Base-by-base conservation (phyloP, 2,888 invertebrate species). In the Caradrina clavipalpis region DNA sequence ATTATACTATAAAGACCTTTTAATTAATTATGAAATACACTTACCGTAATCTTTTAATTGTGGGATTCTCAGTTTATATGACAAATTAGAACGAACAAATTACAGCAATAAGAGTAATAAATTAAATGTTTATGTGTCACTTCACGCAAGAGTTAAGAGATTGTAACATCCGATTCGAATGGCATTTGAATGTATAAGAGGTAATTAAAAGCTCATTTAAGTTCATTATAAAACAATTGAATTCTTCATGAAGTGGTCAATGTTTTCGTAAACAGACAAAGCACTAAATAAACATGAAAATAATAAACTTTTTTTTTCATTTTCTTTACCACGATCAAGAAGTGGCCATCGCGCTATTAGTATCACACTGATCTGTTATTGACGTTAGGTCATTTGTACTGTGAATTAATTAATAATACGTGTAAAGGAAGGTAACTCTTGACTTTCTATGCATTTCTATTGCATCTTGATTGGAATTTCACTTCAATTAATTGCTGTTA, bases 331-430 rank as follows among this genome's bases (percentile, higher is more conserved):
- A 11, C 19, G 22, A 53, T 77, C 83, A 83, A 73, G 73, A 55
- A 15, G 21, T 49, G 11, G 4, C 21, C 10, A 35, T 65, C 62
- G 58, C 57, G 17, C 62, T 76, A 75, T 71, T 70, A 58, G 11
- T 53, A 71, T 72, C 64, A 68, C 53, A 64, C 66, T 61, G 75
- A 79, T 73, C 79, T 73, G 70, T 61, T 71, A 68, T 60, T 76
- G 73, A 72, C 69, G 60, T 66, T 53, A 39, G 59, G 56, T 74
- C 72, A 76, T 76, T 78, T 67, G 65, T 60, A 63, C 53, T 49
- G 49, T 73, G 76, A 80, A 83, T 81, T 78, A 81, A 82, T 81
- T 76, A 80, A 65, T 42, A 67, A 50, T 39, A 62, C 53, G 64
- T 70, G 65, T 70, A 75, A 70, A 70, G 79, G 64, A 70, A 70